Conservation (phyloP, 2,113 vertebrate species). For the Ellobius talpinus region DNA sequence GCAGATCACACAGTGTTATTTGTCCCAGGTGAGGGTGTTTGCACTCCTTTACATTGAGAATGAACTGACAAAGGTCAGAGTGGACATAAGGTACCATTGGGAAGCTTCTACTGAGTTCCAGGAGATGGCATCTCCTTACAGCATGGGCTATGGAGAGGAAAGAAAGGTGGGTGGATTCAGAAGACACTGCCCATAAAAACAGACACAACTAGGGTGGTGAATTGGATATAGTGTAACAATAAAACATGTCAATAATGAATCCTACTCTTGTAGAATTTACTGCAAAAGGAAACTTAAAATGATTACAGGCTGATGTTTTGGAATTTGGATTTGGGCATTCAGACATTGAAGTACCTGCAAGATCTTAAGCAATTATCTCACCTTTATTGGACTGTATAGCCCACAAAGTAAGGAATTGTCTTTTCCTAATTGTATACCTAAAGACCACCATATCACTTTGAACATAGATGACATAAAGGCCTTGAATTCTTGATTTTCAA, state of each 20-base stretch:
- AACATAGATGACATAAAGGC: neutral
- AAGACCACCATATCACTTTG: neutral
- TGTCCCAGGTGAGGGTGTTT: neutral
- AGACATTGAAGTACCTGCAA: neutral
- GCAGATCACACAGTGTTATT: neutral
- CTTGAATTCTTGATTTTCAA: neutral
- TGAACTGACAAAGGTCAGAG: neutral
- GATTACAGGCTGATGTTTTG: neutral
- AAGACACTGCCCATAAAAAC: neutral
- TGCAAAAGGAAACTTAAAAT: neutral
- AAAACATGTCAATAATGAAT: slow-evolving; percentile 2
- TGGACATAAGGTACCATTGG: neutral
- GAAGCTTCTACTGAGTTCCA: neutral
- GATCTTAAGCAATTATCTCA: neutral
- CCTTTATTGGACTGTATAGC: no score
- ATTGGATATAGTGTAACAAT: neutral
- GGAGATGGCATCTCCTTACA: neutral
- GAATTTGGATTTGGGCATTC: neutral
- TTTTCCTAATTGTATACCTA: neutral
- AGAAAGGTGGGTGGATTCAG: neutral
- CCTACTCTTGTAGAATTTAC: neutral
- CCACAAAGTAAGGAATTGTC: neutral
- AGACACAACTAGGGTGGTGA: neutral
- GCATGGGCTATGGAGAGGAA: neutral
- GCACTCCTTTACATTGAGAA: neutral